A percentile compares a stretch with the other conserved stretches of the same genome.
These are phyloP conservation scores for Cydia splendana DNA, from an alignment of 1,140 invertebrate species.

Conservation along the genomic window DNA sequence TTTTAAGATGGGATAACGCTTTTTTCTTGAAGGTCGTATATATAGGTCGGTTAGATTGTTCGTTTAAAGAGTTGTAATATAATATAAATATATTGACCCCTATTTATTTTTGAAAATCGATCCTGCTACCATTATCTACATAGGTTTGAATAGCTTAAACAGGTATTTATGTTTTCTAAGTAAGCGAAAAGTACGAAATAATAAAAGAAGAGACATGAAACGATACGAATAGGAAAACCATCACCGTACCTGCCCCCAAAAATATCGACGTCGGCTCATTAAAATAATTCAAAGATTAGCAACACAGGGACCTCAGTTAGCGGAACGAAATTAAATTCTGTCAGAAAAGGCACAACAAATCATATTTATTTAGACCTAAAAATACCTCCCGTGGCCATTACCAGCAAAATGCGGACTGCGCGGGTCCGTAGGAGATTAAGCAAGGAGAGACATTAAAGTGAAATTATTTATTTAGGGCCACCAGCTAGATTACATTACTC, in stretches of 20 bases:
- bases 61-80: no score
- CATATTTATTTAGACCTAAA: conserved; percentile 79
- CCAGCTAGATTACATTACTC: conserved; percentile 78
- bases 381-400: conserved; percentile 77
- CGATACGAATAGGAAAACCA: neutral
- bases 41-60: no score
- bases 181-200: no score
- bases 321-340: conserved; percentile 75
- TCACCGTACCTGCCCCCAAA: neutral
- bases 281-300: conserved; percentile 74
- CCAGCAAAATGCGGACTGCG: conserved; percentile 62
- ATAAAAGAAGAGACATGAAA: neutral
- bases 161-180: no score
- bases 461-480: conserved; percentile 79
- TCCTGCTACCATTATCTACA: no score
- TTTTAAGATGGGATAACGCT: no score
- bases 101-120: no score
- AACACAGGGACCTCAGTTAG: conserved; percentile 44
- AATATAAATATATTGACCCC: no score
- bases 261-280: conserved; percentile 62
- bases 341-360: conserved; percentile 75
- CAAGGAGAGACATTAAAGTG: conserved; percentile 77
- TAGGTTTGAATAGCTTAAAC: no score
- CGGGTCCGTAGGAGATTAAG: conserved; percentile 74
- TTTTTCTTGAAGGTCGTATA: no score